Evolutionary conservation across 2,888 invertebrate genomes (phyloP), one percentile per base, ranked within the genome.

Genomic region (Sarcophaga subvicina): DNA sequence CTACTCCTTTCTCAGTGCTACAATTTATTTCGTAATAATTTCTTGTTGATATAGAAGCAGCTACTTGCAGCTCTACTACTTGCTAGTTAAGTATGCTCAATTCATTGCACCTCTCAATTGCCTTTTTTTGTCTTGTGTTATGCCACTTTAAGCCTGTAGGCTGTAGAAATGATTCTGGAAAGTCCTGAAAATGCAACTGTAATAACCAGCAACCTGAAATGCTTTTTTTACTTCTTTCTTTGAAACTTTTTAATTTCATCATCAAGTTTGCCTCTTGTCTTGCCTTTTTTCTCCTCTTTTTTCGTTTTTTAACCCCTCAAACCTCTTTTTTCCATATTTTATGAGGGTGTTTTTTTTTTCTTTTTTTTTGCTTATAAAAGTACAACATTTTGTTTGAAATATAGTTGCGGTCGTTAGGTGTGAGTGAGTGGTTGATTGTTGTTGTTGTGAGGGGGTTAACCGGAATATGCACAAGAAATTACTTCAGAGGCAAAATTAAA

Each of bases 211-310:
- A 37, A 83, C 37, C 73, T 78, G 78, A 63, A 78, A 73, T 63
- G 49, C 67, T 83, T 73, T 54, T 78, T 73, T 83, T 64, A 67
- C 62, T 69, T 69, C 80, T 60, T 62, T 71, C 72, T 78, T 80
- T 72, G 27, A 14, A 77, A 83, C 72, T 73, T 83, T 83, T 83
- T 78, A 73, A 83, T 83, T 83, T 78, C 72, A 83, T 78, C 66
- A 67, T 59, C 76, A 70, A 70, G 54, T 49, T 22, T 59, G 8
- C 12, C 8, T 71, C 27, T 54, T 71, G n/a, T n/a, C 4, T 2
- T 54, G 2, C 4, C 14, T 54, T 17, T 54, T 14, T 54, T 54
- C 1, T 54, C 54, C 10, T 12, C 4, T 54, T 1, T 54, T 54
- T 14, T 54, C 54, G 3, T 54, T 14, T 49, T 54, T 54, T 54